Evolutionary conservation across 2,888 invertebrate genomes (phyloP).

Genomic region (Drepanosiphum platanoidis): DNA sequence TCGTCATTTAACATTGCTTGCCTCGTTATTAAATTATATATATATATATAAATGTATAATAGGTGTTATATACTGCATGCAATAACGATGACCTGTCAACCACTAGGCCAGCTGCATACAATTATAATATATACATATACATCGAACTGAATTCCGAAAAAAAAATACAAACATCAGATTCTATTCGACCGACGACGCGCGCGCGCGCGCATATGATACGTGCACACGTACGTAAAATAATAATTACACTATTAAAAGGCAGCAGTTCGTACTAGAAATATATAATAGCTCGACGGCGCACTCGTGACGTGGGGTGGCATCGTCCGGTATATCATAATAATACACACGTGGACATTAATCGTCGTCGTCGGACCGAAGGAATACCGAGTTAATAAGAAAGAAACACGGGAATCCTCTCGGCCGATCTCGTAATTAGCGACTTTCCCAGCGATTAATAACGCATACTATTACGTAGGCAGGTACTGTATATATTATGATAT

Average conservation of each 20-base stretch:
- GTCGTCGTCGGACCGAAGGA: too few species aligned
- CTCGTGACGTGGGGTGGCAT: not conserved
- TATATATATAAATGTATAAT: not conserved
- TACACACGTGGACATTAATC: not conserved
- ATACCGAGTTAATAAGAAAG: not conserved
- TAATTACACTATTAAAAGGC: not conserved
- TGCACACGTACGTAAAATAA: not conserved
- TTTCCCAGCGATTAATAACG: conserved; percentile 32
- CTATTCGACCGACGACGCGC: not conserved
- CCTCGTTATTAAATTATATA: not conserved
- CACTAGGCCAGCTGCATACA: not conserved
- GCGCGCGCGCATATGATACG: not conserved
- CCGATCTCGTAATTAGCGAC: not conserved
- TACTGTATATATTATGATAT: not conserved
- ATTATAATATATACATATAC: not conserved
- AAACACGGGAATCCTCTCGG: not conserved
- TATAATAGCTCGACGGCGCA: not conserved
- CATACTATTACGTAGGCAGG: too few species aligned
- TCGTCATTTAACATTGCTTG: conserved; percentile 1
- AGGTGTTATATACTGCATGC: too few species aligned
- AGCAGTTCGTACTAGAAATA: not conserved
- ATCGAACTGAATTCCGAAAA: conserved; percentile 15
- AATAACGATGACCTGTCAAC: conserved; percentile 35
- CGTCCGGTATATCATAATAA: too few species aligned
- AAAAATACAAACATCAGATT: not conserved